Conservation (phyloP, 1,140 invertebrate genomes). For the Heliconius hewitsoni region DNA sequence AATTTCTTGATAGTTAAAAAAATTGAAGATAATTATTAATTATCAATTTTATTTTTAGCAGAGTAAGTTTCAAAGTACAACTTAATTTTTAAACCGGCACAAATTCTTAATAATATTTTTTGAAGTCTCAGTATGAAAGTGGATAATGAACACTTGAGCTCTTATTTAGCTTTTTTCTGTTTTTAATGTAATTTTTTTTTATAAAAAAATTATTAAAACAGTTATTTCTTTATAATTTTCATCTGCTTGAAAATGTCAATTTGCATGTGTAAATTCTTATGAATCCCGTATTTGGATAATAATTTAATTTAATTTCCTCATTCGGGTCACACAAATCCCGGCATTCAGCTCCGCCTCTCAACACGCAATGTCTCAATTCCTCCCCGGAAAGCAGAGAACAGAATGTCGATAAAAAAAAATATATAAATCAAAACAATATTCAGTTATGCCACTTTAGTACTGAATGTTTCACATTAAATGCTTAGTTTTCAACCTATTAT, state of each 20-base stretch:
- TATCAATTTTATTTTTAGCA: neutral
- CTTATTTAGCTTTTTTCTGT: too few relatives aligned
- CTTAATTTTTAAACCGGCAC: constrained; percentile 17
- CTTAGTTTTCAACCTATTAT: neutral
- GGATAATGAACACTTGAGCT: neutral
- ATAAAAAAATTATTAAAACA: neutral
- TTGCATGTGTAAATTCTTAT: too few relatives aligned
- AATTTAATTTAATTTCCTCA: too few relatives aligned
- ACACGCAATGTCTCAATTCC: too few relatives aligned
- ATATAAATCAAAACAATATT: too few relatives aligned
- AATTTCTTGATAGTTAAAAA: neutral
- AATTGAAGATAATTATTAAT: neutral
- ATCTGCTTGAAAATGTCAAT: too few relatives aligned
- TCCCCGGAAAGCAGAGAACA: too few relatives aligned
- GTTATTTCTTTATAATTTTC: too few relatives aligned
- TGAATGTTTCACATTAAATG: neutral
- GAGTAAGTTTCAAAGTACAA: constrained; percentile 19
- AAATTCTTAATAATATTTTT: constrained; percentile 1
- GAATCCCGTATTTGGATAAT: too few relatives aligned
- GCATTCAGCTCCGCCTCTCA: too few relatives aligned
- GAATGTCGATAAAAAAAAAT: too few relatives aligned
- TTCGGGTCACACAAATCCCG: too few relatives aligned
- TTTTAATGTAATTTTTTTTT: neutral
- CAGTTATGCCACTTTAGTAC: neutral
- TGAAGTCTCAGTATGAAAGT: neutral